Conservation (phyloP, 2,113 vertebrate genomes). For the Microcebus murinus region DNA sequence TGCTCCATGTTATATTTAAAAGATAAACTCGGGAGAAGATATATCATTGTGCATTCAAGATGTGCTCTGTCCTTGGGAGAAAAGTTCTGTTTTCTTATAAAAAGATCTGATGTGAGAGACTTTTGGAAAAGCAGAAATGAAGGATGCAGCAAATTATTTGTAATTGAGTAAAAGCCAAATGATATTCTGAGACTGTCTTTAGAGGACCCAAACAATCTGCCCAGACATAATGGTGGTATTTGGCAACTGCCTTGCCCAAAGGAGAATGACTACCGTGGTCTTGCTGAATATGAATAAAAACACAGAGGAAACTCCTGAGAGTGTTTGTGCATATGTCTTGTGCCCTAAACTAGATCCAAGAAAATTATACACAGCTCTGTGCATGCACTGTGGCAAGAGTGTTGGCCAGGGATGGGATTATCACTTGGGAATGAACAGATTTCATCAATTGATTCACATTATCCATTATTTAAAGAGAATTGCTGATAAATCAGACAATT, state of each 20-base stretch:
- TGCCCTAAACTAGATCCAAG: not conserved
- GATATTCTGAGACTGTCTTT: not conserved
- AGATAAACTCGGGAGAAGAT: not conserved
- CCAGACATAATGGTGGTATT: not conserved
- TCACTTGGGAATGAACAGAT: not conserved
- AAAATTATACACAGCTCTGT: not conserved
- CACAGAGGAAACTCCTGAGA: not conserved
- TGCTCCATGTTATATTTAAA: not conserved
- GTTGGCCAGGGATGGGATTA: not conserved
- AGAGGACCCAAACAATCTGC: not conserved
- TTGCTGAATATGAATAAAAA: not conserved
- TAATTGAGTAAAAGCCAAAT: not conserved
- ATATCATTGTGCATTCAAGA: not conserved
- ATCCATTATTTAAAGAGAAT: not conserved
- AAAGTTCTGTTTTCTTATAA: not conserved
- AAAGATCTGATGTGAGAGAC: not conserved
- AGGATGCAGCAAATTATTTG: not conserved
- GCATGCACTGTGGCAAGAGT: not conserved
- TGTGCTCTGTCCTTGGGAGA: not conserved
- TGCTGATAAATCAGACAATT: conserved; percentile 25
- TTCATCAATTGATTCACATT: not conserved
- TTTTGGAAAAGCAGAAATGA: not conserved
- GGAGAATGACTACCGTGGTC: not conserved
- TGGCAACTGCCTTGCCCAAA: not conserved
- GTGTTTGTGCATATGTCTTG: not conserved